Conservation (phyloP, 2,888 invertebrate species). For the Agriotes lineatus region DNA sequence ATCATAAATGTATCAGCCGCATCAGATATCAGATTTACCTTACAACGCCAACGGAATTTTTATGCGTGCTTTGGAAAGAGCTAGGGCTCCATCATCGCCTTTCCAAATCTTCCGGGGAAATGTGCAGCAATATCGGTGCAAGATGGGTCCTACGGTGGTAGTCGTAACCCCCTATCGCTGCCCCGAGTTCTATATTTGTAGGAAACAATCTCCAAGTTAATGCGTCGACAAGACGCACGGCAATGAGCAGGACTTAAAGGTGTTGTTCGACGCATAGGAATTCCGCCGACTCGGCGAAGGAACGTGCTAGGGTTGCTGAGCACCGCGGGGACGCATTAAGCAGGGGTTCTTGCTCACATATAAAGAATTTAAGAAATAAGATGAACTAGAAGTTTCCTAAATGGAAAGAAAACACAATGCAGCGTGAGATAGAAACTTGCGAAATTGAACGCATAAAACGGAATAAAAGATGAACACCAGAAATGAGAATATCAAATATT, state of each 20-base stretch:
- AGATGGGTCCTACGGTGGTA: too few relatives aligned
- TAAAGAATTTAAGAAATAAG: conserved; percentile 51
- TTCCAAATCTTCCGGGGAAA: too few relatives aligned
- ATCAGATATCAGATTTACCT: too few relatives aligned
- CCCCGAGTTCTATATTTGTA: conserved; percentile 2
- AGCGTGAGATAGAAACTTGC: conserved; percentile 38
- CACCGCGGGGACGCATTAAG: conserved; percentile 52
- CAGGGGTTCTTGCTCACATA: conserved; percentile 45
- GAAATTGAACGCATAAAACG: conserved; percentile 47
- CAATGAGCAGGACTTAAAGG: conserved; percentile 47
- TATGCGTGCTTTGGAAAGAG: too few relatives aligned
- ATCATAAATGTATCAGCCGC: too few relatives aligned
- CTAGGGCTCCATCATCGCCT: too few relatives aligned
- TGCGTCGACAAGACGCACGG: conserved; percentile 48
- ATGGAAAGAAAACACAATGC: conserved; percentile 41
- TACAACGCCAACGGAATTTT: too few relatives aligned
- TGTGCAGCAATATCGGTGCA: too few relatives aligned
- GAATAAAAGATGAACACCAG: conserved; percentile 42
- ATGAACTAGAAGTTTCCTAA: conserved; percentile 41
- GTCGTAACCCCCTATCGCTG: neutral
- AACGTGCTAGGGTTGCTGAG: conserved; percentile 50
- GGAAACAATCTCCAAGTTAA: conserved; percentile 33
- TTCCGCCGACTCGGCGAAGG: conserved; percentile 35
- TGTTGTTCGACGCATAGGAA: conserved; percentile 37
- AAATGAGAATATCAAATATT: conserved; percentile 48